Base-by-base conservation (phyloP, 2,113 vertebrate genomes). In the Cynopterus brachyotis region DNA sequence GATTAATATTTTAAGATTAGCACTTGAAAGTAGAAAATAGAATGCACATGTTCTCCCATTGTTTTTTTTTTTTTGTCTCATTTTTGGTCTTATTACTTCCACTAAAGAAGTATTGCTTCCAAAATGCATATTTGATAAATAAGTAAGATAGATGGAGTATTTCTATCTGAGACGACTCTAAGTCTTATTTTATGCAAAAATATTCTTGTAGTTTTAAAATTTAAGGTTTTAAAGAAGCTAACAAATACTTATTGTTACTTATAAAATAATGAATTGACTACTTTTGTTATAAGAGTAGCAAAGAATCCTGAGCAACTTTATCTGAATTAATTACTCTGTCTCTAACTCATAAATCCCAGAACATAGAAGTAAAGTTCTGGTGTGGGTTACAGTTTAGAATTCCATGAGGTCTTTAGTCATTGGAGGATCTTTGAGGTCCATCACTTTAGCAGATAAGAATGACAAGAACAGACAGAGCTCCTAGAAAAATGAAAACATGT, bases 111-210 rank as follows among this genome's bases (percentile, higher is more conserved):
- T 4, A 17, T 24, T 72, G 60, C 19, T 94, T 86, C 32, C 6
- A 82, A 79, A 84, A 75, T 75, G 8, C 37, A 1, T 45, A 32
- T 73, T 55, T 79, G 47, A 30, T 89, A 79, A 85, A 15, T n/a
- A 59, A 20, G 35, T 87, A 89, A 87, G 19, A 59, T 35, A 35
- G 53, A 30, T 53, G 30, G 70, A 64, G 89, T 85, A 45, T 69
- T 93, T 91, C 28, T 91, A 15, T 30, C 17, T 55, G 32, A 91
- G 59, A 69, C 1, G 76, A 84, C 72, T 92, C 5, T 67, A 90
- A 57, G 6, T 47, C 80, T 83, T 89, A 91, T 89, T 82, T 92
- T 50, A 91, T 89, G 66, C 12, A 96, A 93, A 96, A 79, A 7
- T 2, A 95, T 47, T 50, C 50, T 66, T 50, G 1, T 50, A 40